phyloP scores from a whole-genome alignment of 2,113 vertebrate species.

The Sialia sialis region DNA sequence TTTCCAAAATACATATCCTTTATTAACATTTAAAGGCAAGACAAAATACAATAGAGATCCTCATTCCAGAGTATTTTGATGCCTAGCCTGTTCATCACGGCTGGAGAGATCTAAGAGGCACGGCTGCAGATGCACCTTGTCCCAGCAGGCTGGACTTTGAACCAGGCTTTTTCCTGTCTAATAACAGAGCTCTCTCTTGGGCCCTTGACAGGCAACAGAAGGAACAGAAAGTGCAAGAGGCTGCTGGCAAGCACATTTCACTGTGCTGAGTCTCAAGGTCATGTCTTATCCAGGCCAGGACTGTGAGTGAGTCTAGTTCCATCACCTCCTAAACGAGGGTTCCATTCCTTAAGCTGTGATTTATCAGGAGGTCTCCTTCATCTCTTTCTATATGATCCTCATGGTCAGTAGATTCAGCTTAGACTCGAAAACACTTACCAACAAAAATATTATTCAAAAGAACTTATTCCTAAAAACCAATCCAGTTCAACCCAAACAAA shows the following conservation, averaged over 20 bases:
- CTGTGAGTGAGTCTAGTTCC: background rate
- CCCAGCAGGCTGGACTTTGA: background rate
- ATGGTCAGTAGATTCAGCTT: background rate
- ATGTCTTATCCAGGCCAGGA: background rate
- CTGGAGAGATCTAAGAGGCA: background rate
- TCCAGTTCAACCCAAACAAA: background rate
- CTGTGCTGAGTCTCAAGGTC: background rate
- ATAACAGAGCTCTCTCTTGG: background rate
- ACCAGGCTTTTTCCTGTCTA: background rate
- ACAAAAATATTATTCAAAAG: background rate
- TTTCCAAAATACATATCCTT: background rate
- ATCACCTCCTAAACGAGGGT: background rate
- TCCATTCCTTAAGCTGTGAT: background rate
- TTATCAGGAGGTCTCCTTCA: background rate
- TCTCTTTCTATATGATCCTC: background rate
- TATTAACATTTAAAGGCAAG: background rate
- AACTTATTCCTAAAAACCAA: background rate
- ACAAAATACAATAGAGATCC: background rate
- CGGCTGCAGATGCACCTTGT: background rate
- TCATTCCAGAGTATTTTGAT: background rate
- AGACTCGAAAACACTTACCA: background rate
- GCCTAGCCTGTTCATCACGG: background rate
- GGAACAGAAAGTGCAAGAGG: background rate
- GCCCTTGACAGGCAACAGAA: background rate
- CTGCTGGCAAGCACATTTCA: background rate